These are phyloP conservation scores for Eubasilissa splendida DNA, from an alignment of 2,888 invertebrate species.

Conservation along the genomic window DNA sequence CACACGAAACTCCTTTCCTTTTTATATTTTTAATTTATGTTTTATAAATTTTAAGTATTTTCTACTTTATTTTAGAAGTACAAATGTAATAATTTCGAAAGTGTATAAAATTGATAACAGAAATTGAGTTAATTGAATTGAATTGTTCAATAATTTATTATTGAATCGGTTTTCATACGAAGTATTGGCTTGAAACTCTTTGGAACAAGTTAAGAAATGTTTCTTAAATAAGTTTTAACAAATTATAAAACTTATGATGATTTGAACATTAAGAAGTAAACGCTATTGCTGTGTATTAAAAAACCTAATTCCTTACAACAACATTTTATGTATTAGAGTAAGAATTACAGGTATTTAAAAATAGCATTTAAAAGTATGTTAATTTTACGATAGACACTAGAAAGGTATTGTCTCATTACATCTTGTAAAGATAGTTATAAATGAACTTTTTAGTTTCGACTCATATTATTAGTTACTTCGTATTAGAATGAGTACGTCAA, in stretches of 20 bases:
- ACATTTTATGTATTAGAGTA: conserved; percentile 29
- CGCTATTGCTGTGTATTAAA: conserved; percentile 21
- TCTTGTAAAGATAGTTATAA: conserved; percentile 46
- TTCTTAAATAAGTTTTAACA: background rate
- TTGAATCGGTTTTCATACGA: too few species aligned
- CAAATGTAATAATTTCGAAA: conserved; percentile 29
- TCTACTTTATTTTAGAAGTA: conserved; percentile 34
- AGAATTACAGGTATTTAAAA: conserved; percentile 50
- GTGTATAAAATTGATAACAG: conserved; percentile 44
- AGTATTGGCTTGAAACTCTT: too few species aligned
- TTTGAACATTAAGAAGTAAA: conserved; percentile 1
- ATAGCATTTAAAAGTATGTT: conserved; percentile 52
- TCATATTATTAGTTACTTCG: too few species aligned
- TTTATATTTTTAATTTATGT: conserved; percentile 17
- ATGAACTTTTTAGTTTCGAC: too few species aligned
- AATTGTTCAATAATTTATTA: too few species aligned
- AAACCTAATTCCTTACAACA: conserved; percentile 30
- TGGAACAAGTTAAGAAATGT: background rate
- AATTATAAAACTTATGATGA: background rate
- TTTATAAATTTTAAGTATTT: conserved; percentile 24
- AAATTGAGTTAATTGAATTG: too few species aligned
- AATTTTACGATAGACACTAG: conserved; percentile 56
- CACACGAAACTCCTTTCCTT: conserved; percentile 13
- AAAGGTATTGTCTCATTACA: conserved; percentile 58
- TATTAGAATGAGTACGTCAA: too few species aligned